Evolutionary conservation across 2,888 invertebrate species (phyloP).

Genomic region (Cephus runcator): DNA sequence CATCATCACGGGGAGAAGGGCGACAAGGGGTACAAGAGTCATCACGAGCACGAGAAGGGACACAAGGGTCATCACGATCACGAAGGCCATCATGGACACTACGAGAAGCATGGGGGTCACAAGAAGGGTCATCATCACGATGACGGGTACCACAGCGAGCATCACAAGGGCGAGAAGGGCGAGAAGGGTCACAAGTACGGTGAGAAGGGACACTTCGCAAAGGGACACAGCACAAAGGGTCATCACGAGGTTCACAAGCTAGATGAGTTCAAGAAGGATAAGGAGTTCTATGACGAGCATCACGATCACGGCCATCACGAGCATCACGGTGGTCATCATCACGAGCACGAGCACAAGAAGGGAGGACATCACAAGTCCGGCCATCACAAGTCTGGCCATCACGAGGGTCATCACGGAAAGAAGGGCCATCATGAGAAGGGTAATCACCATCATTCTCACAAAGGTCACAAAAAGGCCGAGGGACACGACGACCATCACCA

Average conservation of each 20-base stretch:
- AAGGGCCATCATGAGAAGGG: conserved; percentile 85
- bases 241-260: conserved; percentile 87
- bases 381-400: conserved; percentile 81
- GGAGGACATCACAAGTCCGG: conserved; percentile 85
- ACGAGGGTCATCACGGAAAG: conserved; percentile 82
- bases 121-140: conserved; percentile 74
- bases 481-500: conserved; percentile 82
- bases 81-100: conserved; percentile 72
- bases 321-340: conserved; percentile 83
- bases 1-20: conserved; percentile 77
- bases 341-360: conserved; percentile 84
- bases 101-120: conserved; percentile 72
- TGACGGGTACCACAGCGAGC: conserved; percentile 74
- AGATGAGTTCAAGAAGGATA: conserved; percentile 88
- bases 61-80: conserved; percentile 81
- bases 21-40: conserved; percentile 77
- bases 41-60: conserved; percentile 76
- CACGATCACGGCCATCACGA: conserved; percentile 85
- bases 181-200: conserved; percentile 75
- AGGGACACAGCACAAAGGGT: conserved; percentile 88
- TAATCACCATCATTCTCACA: conserved; percentile 81
- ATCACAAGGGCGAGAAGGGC: conserved; percentile 75
- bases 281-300: conserved; percentile 87
- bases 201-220: conserved; percentile 80
- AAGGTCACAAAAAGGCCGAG: conserved; percentile 81